Conservation (phyloP, 2,888 invertebrate species). For the Nematopogon swammerdamellus region DNA sequence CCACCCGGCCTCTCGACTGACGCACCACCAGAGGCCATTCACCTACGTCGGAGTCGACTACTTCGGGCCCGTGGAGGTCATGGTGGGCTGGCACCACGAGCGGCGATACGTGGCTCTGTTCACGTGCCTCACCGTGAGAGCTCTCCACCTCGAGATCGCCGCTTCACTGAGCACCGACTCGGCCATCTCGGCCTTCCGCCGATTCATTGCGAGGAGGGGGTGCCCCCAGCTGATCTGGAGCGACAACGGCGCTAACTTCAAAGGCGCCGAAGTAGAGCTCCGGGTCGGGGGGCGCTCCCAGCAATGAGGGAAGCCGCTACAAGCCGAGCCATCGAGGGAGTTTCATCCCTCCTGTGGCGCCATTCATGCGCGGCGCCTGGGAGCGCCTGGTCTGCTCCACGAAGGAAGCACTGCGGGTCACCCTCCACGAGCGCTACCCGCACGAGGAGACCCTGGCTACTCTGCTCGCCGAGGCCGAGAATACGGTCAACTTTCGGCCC, state of each 20-base stretch:
- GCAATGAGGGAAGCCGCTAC: neutral
- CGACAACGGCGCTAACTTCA: constrained; percentile 9
- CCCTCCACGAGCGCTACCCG: neutral
- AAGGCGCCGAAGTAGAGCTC: constrained; percentile 4
- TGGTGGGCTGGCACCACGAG: constrained; percentile 3
- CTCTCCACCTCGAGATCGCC: constrained; percentile 1
- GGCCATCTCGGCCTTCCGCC: constrained; percentile 2
- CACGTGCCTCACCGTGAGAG: neutral
- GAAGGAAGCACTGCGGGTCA: neutral
- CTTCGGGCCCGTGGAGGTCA: constrained; percentile 4
- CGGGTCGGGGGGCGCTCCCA: neutral
- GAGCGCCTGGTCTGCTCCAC: constrained; percentile 2
- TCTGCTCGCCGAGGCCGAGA: constrained; percentile 3
- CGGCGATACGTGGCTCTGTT: constrained; percentile 1
- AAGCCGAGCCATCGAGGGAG: constrained; percentile 1
- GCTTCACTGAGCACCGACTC: neutral
- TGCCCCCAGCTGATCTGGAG: constrained; percentile 5
- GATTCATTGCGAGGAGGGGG: constrained; percentile 7
- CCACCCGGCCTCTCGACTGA: neutral
- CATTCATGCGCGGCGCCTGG: constrained; percentile 4
- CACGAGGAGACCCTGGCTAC: constrained; percentile 1
- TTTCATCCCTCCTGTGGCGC: constrained; percentile 2
- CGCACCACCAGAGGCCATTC: constrained; percentile 1
- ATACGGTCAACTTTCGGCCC: constrained; percentile 1
- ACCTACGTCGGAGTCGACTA: constrained; percentile 6